These are phyloP conservation scores for Cephus sareptanus DNA, from an alignment of 2,888 invertebrate species.

Conservation along the genomic window DNA sequence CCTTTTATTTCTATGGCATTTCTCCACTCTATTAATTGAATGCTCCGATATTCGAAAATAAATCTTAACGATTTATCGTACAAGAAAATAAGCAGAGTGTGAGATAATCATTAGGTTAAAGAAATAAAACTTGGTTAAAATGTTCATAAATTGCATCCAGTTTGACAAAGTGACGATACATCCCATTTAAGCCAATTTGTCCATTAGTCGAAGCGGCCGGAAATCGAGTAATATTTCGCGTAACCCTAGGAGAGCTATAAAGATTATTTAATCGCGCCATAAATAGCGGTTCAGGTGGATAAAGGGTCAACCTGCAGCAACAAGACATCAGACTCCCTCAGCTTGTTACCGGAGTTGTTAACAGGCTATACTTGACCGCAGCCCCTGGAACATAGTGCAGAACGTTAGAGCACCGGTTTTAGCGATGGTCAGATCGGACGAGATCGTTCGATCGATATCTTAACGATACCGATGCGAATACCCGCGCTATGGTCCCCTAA, in stretches of 20 bases:
- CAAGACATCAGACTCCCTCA: constrained; percentile 15
- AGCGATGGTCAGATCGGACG: neutral
- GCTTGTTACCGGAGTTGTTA: constrained; percentile 13
- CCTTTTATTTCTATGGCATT: neutral
- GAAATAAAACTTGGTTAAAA: neutral
- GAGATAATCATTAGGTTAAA: neutral
- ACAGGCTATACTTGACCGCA: neutral
- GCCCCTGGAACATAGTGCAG: constrained; percentile 1
- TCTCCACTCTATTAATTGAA: neutral
- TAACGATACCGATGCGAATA: constrained; percentile 11
- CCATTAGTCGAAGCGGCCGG: neutral
- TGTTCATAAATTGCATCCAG: neutral
- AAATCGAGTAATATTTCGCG: neutral
- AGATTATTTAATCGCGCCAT: constrained; percentile 8
- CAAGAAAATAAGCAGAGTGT: neutral
- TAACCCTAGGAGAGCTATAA: neutral
- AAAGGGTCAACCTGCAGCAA: neutral
- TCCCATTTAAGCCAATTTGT: neutral
- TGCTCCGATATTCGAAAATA: neutral
- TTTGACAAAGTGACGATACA: neutral
- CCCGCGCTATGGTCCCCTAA: constrained; percentile 9
- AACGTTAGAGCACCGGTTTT: constrained; percentile 2
- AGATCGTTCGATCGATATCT: constrained; percentile 11
- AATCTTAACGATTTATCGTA: neutral
- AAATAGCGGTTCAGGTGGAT: neutral